Evolutionary conservation across 2,797 vertebrate species (phyloP).

Genomic region (Rhodeus uyekii): DNA sequence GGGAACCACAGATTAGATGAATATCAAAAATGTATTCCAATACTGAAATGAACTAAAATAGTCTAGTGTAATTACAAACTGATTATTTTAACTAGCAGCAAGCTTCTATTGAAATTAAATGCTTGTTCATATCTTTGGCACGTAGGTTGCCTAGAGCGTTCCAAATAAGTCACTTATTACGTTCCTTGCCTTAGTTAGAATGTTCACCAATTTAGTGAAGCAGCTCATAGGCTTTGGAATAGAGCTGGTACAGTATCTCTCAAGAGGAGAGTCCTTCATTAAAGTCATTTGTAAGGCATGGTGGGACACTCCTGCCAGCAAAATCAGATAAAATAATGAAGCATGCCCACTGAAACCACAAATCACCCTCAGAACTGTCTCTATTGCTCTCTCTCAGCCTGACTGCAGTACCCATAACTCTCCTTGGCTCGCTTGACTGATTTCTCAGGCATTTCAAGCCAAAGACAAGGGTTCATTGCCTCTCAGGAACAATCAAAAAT

Average conservation of each 20-base stretch:
- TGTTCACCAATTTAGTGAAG: neutral
- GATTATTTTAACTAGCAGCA: neutral
- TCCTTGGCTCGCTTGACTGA: constrained; percentile 10
- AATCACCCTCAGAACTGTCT: constrained; percentile 31
- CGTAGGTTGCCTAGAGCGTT: neutral
- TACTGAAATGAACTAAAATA: neutral
- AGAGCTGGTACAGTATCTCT: constrained; percentile 12
- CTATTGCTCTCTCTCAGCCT: neutral
- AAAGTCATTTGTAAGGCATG: constrained; percentile 40
- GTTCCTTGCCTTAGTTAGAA: neutral
- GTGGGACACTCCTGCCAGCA: constrained; percentile 16
- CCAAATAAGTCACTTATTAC: neutral
- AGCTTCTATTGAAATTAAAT: neutral
- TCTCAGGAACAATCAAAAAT: constrained; percentile 26
- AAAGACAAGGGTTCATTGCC: neutral
- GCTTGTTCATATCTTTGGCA: neutral
- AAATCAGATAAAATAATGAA: constrained; percentile 38
- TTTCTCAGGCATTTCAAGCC: constrained; percentile 22
- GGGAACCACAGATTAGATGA: too few species aligned
- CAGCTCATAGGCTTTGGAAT: neutral
- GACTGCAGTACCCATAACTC: constrained; percentile 26
- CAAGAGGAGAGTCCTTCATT: constrained; percentile 38
- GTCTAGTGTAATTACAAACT: neutral
- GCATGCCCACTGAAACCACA: constrained; percentile 30
- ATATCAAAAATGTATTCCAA: neutral